Evolutionary conservation across 2,888 invertebrate genomes (phyloP).

Genomic region (Rhynchonema sp.): DNA sequence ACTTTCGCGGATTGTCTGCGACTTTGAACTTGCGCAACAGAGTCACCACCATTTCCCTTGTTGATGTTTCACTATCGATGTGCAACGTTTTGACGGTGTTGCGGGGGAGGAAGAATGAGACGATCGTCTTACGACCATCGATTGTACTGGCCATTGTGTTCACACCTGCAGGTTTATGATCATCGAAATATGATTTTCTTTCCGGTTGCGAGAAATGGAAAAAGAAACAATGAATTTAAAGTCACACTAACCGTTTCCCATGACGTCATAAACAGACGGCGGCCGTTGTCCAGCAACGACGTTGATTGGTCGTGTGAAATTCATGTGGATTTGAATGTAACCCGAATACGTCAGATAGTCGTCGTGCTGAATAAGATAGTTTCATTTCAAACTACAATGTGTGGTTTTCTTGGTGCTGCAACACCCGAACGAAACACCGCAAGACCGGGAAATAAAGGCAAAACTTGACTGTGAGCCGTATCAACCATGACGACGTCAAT

Average conservation of each 20-base stretch:
- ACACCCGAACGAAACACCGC: background rate
- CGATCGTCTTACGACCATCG: conserved; percentile 27
- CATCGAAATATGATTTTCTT: too few relatives aligned
- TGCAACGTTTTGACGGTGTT: conserved; percentile 40
- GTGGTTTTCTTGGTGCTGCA: too few relatives aligned
- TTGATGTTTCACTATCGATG: conserved; percentile 27
- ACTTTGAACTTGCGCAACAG: conserved; percentile 40
- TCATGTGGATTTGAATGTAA: conserved; percentile 37
- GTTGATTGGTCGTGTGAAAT: conserved; percentile 39
- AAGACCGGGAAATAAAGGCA: background rate
- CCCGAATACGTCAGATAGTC: conserved; percentile 29
- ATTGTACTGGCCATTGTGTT: background rate
- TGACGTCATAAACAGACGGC: conserved; percentile 38
- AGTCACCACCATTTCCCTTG: conserved; percentile 33
- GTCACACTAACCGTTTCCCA: conserved; percentile 31
- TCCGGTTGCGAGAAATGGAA: too few relatives aligned
- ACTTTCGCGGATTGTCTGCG: conserved; percentile 40
- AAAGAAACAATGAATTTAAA: too few relatives aligned
- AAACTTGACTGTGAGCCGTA: background rate
- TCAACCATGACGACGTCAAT: too few relatives aligned
- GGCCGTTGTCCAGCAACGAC: conserved; percentile 38
- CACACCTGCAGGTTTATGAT: background rate
- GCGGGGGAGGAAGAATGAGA: conserved; percentile 39
- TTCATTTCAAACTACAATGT: too few relatives aligned
- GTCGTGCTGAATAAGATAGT: conserved; percentile 20